Evolutionary conservation across 2,797 vertebrate genomes (phyloP).

Genomic region (Erethizon dorsatum): DNA sequence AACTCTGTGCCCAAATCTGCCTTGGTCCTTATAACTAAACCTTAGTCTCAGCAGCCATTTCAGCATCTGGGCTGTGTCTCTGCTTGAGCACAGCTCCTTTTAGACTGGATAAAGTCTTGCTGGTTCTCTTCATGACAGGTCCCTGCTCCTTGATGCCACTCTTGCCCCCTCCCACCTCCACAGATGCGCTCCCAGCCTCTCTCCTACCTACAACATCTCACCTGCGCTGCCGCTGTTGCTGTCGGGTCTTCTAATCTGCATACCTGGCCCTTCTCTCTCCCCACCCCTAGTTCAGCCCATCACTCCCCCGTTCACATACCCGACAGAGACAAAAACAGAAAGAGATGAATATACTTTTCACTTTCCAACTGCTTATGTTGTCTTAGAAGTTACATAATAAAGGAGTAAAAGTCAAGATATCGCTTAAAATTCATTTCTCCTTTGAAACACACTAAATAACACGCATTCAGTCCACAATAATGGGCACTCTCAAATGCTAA

Average conservation of each 20-base stretch:
- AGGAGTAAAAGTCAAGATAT: not conserved
- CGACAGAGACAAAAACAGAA: not conserved
- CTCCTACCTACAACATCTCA: not conserved
- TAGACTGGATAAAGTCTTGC: not conserved
- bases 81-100: not conserved
- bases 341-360: slow-evolving; percentile 25
- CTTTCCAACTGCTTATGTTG: not conserved
- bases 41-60: not conserved
- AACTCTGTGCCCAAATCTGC: not conserved
- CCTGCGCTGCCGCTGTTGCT: not conserved
- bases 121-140: not conserved
- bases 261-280: not conserved
- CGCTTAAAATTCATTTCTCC: not conserved
- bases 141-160: not conserved
- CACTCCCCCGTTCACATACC: not conserved
- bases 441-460: not conserved
- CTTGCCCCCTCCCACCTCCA: too few relatives aligned
- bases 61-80: not conserved
- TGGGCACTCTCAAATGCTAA: not conserved
- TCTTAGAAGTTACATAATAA: slow-evolving; percentile 24
- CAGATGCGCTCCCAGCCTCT: not conserved
- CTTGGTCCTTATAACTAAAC: not conserved
- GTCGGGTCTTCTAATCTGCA: not conserved
- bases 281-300: not conserved
- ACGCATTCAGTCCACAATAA: not conserved